Evolutionary conservation across 2,113 vertebrate genomes (phyloP), one percentile per base, ranked within the genome.

Genomic region (Oncorhynchus masou): DNA sequence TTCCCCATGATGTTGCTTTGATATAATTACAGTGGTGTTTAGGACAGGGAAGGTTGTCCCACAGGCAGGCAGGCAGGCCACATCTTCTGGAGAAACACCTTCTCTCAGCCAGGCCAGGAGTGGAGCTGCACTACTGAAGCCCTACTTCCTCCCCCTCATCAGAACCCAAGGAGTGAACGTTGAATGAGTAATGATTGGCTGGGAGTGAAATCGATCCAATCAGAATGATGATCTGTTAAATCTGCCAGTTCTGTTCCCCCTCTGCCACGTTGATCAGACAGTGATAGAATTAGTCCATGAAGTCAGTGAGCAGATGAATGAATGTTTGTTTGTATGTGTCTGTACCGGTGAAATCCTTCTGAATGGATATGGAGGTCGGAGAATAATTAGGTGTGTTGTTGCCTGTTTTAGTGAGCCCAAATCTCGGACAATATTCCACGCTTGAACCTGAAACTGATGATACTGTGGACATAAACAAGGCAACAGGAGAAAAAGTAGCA

Each of bases 1-100:
- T 85, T 69, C 6, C 0, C 71, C 62, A 76, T 90, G 90, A 92
- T 86, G 82, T 90, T 87, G 85, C 73, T 87, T 73, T 90, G 89
- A 91, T 90, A 84, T 84, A 89, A 92, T 92, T 88, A 91, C 88
- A 84, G 77, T 84, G 83, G 83, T 90, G 83, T 83, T 90, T 85
- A 88, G 75, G 78, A 12, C 78, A 71, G 70, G 69, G 66, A 62
- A 51, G 72, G 59, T 5, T 22, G 12, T 49, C 69, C 45, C 69
- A 51, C 11, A 15, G 49, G 49, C 49, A 54, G 15, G 49, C 49
- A 51, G 16, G 49, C 4, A 54, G 3, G 49, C 49, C 16, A 4
- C 49, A 19, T 54, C 3, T 54, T 19, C 16, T 54, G 15, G 15
- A 54, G 51, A 54, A 54, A 54, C 51, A 54, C 51, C 16, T 19